A percentile compares a stretch with the other conserved stretches of the same genome.
Evolutionary conservation across 2,797 vertebrate species (phyloP).

Genomic region (Falco naumanni): DNA sequence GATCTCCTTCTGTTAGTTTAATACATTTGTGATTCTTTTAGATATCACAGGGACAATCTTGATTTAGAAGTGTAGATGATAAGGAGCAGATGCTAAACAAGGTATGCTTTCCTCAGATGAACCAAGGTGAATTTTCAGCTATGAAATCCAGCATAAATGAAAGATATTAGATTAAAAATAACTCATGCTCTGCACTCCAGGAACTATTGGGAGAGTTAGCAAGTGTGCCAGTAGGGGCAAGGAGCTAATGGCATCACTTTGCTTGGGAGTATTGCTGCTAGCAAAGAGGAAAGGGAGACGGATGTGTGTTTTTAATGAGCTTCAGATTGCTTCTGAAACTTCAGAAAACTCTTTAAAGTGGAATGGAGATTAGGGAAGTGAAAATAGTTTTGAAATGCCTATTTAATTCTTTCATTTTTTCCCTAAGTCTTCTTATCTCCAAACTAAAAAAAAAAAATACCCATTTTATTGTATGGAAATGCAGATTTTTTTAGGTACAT

Average conservation of each 20-base stretch:
- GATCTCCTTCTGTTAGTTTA: conserved; percentile 29
- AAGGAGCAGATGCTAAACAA: conserved; percentile 17
- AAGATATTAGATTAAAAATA: conserved; percentile 24
- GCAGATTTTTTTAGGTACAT: background rate
- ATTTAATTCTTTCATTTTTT: background rate
- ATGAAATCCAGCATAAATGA: background rate
- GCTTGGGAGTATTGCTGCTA: background rate
- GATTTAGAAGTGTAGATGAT: conserved; percentile 19
- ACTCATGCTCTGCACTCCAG: background rate
- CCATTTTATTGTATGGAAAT: background rate
- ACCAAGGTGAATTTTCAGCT: background rate
- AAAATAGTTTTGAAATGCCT: background rate
- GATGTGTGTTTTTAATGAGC: conserved; percentile 41
- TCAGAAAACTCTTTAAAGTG: conserved; percentile 42
- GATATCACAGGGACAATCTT: conserved; percentile 29
- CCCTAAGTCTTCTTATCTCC: background rate
- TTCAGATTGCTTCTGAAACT: conserved; percentile 47
- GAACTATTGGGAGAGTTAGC: background rate
- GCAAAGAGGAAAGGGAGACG: background rate
- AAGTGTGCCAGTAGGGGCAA: background rate
- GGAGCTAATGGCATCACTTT: background rate
- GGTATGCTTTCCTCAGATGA: background rate
- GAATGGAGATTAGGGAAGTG: background rate
- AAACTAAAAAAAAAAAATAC: background rate
- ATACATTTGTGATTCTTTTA: conserved; percentile 24